These are phyloP conservation scores for Numida meleagris DNA, from an alignment of 2,113 vertebrate genomes.

Conservation along the genomic window DNA sequence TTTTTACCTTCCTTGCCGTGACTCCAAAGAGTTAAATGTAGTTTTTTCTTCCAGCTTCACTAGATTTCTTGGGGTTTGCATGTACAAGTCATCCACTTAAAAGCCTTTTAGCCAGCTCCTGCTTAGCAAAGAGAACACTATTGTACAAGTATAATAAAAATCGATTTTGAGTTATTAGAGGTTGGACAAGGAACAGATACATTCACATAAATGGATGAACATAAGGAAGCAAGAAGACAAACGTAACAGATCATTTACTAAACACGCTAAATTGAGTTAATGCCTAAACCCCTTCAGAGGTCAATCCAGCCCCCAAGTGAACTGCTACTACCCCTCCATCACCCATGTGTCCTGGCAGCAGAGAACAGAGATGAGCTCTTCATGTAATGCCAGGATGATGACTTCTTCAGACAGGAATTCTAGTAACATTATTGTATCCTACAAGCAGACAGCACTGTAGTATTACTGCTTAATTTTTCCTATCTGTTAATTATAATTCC, in stretches of 20 bases:
- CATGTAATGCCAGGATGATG: background rate
- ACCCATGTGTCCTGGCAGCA: background rate
- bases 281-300: background rate
- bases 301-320: background rate
- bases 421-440: background rate
- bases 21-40: background rate
- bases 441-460: fast-evolving
- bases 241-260: background rate
- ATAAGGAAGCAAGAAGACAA: background rate
- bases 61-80: background rate
- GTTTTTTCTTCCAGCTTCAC: background rate
- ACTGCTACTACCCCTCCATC: background rate
- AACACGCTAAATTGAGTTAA: background rate
- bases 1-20: background rate
- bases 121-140: background rate
- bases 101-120: background rate
- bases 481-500: background rate
- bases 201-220: background rate
- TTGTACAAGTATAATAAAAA: background rate
- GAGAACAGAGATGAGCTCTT: background rate
- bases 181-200: background rate
- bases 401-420: background rate
- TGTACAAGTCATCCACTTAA: fast-evolving
- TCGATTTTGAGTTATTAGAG: background rate
- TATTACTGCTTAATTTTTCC: background rate